Percentiles rank a stretch among this genome's conserved stretches.
These are phyloP conservation scores for Odocoileus hemionus DNA, from an alignment of 2,113 vertebrate species.

Conservation along the genomic window DNA sequence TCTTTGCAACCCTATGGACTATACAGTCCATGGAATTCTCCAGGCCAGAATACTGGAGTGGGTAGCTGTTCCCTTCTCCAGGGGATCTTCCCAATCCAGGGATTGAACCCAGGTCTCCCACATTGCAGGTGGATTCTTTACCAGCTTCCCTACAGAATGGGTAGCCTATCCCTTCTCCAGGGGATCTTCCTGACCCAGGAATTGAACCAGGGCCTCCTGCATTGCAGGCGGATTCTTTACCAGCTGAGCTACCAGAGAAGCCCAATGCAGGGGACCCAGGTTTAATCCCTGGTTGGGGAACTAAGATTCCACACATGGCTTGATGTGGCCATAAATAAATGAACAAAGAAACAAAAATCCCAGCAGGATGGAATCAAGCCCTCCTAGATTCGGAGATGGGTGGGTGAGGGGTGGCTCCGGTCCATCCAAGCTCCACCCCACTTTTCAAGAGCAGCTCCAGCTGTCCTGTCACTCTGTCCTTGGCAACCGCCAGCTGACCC, in stretches of 20 bases:
- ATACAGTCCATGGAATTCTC: background rate
- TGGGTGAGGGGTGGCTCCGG: rapidly evolving
- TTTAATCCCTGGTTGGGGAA: background rate
- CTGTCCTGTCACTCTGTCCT: background rate
- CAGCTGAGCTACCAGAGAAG: background rate
- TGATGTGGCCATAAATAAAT: background rate
- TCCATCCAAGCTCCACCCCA: background rate
- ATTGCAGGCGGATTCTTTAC: no score
- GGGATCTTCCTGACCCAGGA: no score
- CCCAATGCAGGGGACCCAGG: background rate
- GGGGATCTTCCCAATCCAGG: background rate
- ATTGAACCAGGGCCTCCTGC: no score
- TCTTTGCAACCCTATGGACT: background rate
- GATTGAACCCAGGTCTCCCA: background rate
- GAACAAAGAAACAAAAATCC: background rate
- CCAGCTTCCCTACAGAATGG: no score
- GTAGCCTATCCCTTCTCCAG: no score
- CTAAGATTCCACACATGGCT: background rate
- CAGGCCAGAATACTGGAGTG: background rate
- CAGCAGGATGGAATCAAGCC: background rate
- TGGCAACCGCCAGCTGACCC: background rate
- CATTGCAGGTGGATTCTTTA: background rate
- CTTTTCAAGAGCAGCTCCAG: background rate
- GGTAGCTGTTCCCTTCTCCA: background rate
- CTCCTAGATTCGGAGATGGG: rapidly evolving